Evolutionary conservation across 2,888 invertebrate genomes (phyloP).

Genomic region (Margaritifera margaritifera): DNA sequence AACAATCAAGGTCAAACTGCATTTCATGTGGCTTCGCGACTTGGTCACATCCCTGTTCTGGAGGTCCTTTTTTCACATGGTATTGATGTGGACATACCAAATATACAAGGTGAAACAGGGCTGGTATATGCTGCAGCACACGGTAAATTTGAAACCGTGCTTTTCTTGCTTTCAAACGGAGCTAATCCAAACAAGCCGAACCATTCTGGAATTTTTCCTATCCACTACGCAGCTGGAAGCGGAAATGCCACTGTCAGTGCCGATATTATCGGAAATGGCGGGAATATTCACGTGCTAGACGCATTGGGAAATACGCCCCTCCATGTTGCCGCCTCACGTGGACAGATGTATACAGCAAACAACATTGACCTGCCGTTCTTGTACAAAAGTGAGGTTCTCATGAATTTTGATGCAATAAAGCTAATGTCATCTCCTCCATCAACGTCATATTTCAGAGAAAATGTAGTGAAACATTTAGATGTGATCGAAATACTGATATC

Average conservation of each 20-base stretch:
- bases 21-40: constrained; percentile 12
- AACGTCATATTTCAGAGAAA: background rate
- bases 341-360: constrained; percentile 9
- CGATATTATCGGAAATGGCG: constrained; percentile 1
- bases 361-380: constrained; percentile 4
- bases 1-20: constrained; percentile 16
- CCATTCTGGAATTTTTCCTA: constrained; percentile 4
- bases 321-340: constrained; percentile 15
- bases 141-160: constrained; percentile 9
- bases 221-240: constrained; percentile 14
- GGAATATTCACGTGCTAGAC: constrained; percentile 8
- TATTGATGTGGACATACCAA: constrained; percentile 5
- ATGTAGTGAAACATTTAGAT: background rate
- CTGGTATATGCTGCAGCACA: constrained; percentile 6
- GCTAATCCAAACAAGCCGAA: constrained; percentile 1
- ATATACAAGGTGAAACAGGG: constrained; percentile 4
- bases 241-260: background rate
- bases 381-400: constrained; percentile 6
- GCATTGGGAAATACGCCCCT: constrained; percentile 11
- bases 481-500: constrained; percentile 11
- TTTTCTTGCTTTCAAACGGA: constrained; percentile 10
- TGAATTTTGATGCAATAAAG: constrained; percentile 10
- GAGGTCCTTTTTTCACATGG: constrained; percentile 1
- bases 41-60: constrained; percentile 4
- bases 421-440: constrained; percentile 4